phyloP scores from a whole-genome alignment of 2,113 vertebrate species.

The Myiozetetes cayanensis region DNA sequence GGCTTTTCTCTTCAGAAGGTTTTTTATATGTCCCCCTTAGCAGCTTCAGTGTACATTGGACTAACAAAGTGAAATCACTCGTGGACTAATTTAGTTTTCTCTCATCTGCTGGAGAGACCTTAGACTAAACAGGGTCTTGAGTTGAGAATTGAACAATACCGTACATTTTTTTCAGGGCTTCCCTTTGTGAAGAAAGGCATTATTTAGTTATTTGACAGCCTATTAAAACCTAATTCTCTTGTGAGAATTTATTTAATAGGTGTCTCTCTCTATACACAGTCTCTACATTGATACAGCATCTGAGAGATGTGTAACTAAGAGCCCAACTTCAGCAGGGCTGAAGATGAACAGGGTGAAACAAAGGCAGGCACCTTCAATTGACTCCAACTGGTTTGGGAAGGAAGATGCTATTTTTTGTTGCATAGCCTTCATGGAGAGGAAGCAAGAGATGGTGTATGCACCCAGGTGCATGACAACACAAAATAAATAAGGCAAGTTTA shows the following conservation, averaged over 20 bases:
- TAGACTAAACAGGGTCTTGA: not conserved
- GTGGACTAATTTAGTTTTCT: not conserved
- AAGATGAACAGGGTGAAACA: not conserved
- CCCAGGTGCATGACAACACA: not conserved
- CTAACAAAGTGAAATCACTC: not conserved
- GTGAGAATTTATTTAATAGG: not conserved
- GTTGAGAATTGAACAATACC: not conserved
- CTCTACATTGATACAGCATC: accelerated
- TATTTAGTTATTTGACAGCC: not conserved
- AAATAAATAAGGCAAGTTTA: not conserved
- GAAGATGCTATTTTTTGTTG: not conserved
- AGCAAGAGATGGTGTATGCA: not conserved
- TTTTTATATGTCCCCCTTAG: not conserved
- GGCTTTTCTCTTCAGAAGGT: not conserved
- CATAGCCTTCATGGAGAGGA: not conserved
- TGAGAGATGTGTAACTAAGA: not conserved
- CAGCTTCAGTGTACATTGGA: not conserved
- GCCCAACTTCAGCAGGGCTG: not conserved
- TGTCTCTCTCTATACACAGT: not conserved
- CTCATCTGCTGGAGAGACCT: not conserved
- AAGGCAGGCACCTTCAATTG: not conserved
- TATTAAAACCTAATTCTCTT: not conserved
- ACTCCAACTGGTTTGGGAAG: not conserved
- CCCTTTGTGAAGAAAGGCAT: not conserved
- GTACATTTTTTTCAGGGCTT: not conserved